Evolutionary conservation across 2,888 invertebrate genomes (phyloP), one percentile per base, ranked within the genome.

Genomic region (Lithophane semibrunnea): DNA sequence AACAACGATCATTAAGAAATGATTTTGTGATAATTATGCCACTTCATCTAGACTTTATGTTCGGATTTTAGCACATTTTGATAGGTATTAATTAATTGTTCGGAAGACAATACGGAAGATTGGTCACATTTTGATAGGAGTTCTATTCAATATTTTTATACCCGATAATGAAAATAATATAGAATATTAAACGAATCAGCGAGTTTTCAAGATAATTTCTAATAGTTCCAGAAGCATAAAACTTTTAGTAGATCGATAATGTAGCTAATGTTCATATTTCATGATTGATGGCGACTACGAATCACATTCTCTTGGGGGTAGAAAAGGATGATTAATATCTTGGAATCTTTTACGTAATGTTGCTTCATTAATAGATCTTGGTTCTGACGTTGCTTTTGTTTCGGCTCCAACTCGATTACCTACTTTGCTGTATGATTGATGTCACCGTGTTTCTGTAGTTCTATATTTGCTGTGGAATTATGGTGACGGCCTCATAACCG

Each of bases 261-360:
- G 69, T 61, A 54, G 44, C 44, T 63, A 58, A 75, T 75, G 69
- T 85, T 82, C 71, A 56, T 71, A 61, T 52, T 61, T 18, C 16
- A 69, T 82, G 86, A 82, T 83, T 77, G 73, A 83, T 83, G 44
- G 54, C 16, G 37, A 42, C 13, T 58, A 81, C 44, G 58, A 66
- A 73, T 72, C 49, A 56, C n/a, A 54, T 64, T 68, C 66, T 71
- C 71, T 69, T 42, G 52, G 18, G 49, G 58, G n/a, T 74, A 60
- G 65, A 58, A 54, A 63, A 18, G 64, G 49, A 78, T 85, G 74
- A 85, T 87, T 81, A 85, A 87, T 85, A 77, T 68, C 71, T 9
- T 54, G 49, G 58, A 64, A 73, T 73, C 52, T 75, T 73, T 87
- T 64, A 67, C 63, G 63, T 71, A 72, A 61, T 74, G 61, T n/a